Percentiles rank a stretch among this genome's conserved stretches.
Conservation (phyloP, 2,797 vertebrate genomes). For the Paguma larvata region DNA sequence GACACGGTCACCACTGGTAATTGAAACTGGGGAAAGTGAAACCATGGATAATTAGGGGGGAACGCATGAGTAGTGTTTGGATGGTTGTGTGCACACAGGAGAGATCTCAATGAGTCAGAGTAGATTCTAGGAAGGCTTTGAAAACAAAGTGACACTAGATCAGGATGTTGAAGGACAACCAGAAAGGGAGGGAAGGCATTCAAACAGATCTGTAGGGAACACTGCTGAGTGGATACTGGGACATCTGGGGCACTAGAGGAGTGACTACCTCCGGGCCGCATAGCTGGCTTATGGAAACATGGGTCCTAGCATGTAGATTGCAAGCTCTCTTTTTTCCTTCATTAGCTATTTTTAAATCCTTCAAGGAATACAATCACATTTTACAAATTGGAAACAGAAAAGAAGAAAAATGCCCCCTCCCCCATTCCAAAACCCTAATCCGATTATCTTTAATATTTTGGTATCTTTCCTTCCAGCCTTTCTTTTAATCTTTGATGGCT, state of each 20-base stretch:
- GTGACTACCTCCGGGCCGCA: not conserved
- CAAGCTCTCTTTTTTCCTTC: not conserved
- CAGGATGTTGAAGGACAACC: not conserved
- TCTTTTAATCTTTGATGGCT: not conserved
- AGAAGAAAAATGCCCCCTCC: not conserved
- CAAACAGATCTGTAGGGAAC: not conserved
- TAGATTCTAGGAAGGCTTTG: not conserved
- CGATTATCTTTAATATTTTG: not conserved
- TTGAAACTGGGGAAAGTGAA: not conserved
- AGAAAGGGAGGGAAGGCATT: not conserved
- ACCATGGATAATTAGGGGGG: not conserved
- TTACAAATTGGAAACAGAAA: not conserved
- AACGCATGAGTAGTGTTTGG: not conserved
- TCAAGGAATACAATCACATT: not conserved
- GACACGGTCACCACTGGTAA: not conserved
- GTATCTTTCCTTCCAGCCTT: not conserved
- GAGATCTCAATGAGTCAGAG: fast-evolving
- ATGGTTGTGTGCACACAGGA: fast-evolving
- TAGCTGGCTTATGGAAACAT: not conserved
- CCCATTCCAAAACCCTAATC: not conserved
- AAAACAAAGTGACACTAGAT: not conserved
- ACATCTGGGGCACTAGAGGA: not conserved
- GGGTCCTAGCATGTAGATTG: not conserved
- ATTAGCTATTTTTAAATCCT: not conserved
- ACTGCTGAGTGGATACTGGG: not conserved